Percentiles rank a stretch among this genome's conserved stretches.
Evolutionary conservation across 2,113 vertebrate genomes (phyloP).

Genomic region (Oryzias celebensis): DNA sequence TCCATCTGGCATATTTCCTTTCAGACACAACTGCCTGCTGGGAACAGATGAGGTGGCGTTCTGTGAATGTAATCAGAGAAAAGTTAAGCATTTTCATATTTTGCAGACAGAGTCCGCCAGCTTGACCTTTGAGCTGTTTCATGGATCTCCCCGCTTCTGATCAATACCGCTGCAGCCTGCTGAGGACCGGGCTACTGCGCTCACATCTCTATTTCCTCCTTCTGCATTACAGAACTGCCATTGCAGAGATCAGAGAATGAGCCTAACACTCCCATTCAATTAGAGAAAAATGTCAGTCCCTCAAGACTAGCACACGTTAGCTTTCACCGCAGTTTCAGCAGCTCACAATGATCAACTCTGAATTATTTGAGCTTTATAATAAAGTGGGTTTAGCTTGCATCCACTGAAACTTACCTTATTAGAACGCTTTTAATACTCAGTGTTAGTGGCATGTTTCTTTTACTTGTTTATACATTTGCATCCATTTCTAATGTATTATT

Average conservation of each 20-base stretch:
- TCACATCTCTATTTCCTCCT: conserved; percentile 14
- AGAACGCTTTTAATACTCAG: too few relatives aligned
- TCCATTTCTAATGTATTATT: too few relatives aligned
- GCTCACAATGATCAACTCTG: too few relatives aligned
- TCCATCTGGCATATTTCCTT: conserved; percentile 33
- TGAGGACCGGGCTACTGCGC: conserved; percentile 35
- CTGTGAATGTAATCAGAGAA: conserved; percentile 67
- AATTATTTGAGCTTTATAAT: too few relatives aligned
- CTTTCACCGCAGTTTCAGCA: too few relatives aligned
- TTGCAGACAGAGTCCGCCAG: conserved; percentile 63
- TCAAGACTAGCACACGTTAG: too few relatives aligned
- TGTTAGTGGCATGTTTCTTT: too few relatives aligned
- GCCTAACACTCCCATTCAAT: not conserved
- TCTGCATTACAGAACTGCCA: conserved; percentile 10
- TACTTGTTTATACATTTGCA: too few relatives aligned
- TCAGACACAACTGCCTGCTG: conserved; percentile 52
- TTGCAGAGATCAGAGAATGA: conserved; percentile 1
- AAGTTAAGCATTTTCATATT: conserved; percentile 72
- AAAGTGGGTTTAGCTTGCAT: too few relatives aligned
- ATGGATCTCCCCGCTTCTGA: conserved; percentile 54
- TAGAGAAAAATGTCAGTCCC: not conserved
- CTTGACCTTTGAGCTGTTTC: conserved; percentile 69
- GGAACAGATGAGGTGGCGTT: conserved; percentile 24
- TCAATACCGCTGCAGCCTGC: conserved; percentile 54
- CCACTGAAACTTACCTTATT: too few relatives aligned